Percentiles rank a stretch among this genome's conserved stretches.
These are phyloP conservation scores for Scrobipalpa atriplicella DNA, from an alignment of 2,888 invertebrate species.

Conservation along the genomic window DNA sequence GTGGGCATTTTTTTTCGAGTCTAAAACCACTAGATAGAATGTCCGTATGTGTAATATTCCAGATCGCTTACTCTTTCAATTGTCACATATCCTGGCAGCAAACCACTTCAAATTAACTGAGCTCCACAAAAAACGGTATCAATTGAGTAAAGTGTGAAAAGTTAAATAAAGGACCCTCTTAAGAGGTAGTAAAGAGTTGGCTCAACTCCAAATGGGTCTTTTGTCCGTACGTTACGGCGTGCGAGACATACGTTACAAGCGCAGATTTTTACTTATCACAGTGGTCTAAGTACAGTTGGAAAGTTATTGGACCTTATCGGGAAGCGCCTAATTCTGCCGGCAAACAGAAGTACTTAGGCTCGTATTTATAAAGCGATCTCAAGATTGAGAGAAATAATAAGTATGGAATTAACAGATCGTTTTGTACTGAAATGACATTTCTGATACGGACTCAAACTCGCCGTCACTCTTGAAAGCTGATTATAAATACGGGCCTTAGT, in stretches of 20 bases:
- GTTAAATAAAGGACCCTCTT: constrained; percentile 18
- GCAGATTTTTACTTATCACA: constrained; percentile 26
- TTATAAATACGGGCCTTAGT: no score
- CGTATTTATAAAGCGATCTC: no score
- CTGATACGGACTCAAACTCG: no score
- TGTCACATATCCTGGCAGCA: neutral
- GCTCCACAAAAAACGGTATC: neutral
- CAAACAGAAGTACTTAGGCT: no score
- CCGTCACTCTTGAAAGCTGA: no score
- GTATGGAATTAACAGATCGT: no score
- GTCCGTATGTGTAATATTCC: neutral
- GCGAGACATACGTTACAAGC: constrained; percentile 16
- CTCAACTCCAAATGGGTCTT: constrained; percentile 16
- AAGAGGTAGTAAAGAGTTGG: constrained; percentile 20
- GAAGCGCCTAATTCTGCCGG: neutral
- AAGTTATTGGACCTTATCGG: neutral
- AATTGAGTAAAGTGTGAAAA: constrained; percentile 19
- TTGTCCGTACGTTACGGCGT: constrained; percentile 20
- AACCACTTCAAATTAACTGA: neutral
- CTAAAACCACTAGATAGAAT: no score
- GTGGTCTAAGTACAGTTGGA: constrained; percentile 4
- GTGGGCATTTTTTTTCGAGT: no score
- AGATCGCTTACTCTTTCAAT: neutral
- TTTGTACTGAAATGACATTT: no score
- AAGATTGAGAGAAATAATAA: no score